Base-by-base conservation (phyloP, 2,888 invertebrate genomes). In the Ochropacha duplaris region DNA sequence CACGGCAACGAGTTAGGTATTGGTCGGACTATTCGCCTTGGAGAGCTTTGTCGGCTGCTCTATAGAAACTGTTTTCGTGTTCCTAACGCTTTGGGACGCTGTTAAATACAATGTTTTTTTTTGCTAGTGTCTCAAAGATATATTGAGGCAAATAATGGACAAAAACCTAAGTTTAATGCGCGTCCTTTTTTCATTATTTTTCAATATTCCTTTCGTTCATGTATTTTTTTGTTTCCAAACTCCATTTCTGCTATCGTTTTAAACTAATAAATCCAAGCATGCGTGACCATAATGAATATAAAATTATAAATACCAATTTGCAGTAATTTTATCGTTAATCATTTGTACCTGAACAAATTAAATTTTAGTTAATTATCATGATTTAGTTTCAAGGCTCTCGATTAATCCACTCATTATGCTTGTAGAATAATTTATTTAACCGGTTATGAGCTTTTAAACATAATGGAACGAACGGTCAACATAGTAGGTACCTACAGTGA, bases 361-460 rank as follows among this genome's bases (percentile, higher is more conserved):
- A 68, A 66, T 70, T 68, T 65, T 60, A 69, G 59, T 62, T 68
- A 61, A 68, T 75, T 69, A 67, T 65, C 2, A 56, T 65, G 64
- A 66, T 68, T 74, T 68, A 74, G 77, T 74, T 79, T 74, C 69
- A 76, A 80, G 73, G 67, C 61, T 68, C 63, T 64, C 44, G 8
- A 44, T 19, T 44, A 44, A 64, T 69, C 65, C 56, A 57, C 60
- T 72, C 60, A 76, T 78, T 72, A 77, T 69, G 55, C 61, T 66
- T 71, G 74, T 78, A 69, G 71, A 72, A 69, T 74, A 74, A 77
- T 72, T 75, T 68, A 73, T 70, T 56, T 59, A 64, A 70, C 63
- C 60, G 69, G 71, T 78, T 62, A 55, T 36, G 67, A 22, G 22
- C 12, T 31, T 51, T 44, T 44, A 19, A 44, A 19, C 39, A 5